Evolutionary conservation across 2,113 vertebrate species (phyloP).

Genomic region (Nothobranchius furzeri): DNA sequence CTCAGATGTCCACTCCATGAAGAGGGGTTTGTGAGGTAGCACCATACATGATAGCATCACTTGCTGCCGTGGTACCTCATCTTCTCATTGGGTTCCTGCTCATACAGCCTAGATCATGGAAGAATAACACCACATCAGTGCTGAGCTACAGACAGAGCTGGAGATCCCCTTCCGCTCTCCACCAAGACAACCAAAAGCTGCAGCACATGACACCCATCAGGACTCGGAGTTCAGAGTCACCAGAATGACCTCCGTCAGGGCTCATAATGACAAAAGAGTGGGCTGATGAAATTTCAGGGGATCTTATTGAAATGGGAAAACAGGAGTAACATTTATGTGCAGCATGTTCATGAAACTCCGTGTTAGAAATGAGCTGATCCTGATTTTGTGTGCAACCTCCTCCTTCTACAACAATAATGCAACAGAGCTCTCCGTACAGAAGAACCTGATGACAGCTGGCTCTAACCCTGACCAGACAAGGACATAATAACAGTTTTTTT

Average conservation of each 20-base stretch:
- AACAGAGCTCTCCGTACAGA: constrained; percentile 38
- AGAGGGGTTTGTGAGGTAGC: too few species aligned
- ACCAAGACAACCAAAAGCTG: constrained; percentile 37
- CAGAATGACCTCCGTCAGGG: constrained; percentile 40
- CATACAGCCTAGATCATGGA: constrained; percentile 63
- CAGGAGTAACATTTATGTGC: constrained; percentile 38
- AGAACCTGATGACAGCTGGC: constrained; percentile 24
- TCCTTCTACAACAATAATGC: constrained; percentile 39
- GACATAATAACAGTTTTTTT: constrained; percentile 2
- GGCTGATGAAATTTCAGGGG: constrained; percentile 54
- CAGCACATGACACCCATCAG: constrained; percentile 11
- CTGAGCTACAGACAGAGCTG: constrained; percentile 32
- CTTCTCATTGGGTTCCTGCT: constrained; percentile 59
- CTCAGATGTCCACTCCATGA: not conserved
- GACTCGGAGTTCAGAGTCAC: constrained; percentile 25
- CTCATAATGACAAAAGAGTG: constrained; percentile 63
- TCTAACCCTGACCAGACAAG: not conserved
- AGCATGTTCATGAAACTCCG: constrained; percentile 34
- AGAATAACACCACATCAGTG: constrained; percentile 38
- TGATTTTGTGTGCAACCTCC: constrained; percentile 29
- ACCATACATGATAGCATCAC: constrained; percentile 13
- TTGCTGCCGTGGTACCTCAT: constrained; percentile 56
- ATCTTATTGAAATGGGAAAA: constrained; percentile 51
- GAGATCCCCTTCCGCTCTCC: constrained; percentile 22
- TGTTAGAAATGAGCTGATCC: constrained; percentile 46